Base-by-base conservation (phyloP, 2,888 invertebrate genomes). In the Andrena camellia region DNA sequence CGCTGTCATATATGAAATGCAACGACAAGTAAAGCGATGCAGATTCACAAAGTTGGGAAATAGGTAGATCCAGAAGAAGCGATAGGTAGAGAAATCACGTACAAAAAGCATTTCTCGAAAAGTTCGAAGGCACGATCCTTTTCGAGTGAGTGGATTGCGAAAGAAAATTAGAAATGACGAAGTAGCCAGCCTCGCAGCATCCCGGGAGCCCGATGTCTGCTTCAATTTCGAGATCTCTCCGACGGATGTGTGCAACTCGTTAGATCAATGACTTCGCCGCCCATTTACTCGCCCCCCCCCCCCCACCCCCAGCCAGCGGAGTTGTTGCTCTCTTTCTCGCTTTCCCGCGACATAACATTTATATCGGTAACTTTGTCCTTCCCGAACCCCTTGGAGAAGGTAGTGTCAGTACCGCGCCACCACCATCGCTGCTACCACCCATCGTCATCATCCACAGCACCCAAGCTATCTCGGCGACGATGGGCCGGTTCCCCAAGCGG, bases 401-500 rank as follows among this genome's bases (percentile, higher is more conserved):
- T 77, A 52, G 62, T 29, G 26, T 48, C 74, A 48, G 8, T 52
- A 20, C 50, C 69, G 60, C 69, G 64, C 42, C 50, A 57, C 71
- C 72, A 54, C 54, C 73, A 66, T 54, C 20, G 57, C 57, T 20
- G 72, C 83, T 77, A 82, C 84, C 84, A 83, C 74, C 78, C 88
- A 82, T 77, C 86, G 80, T 79, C 88, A 83, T 85, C 88, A 83
- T 89, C 70, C 84, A 59, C 86, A 69, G 77, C 74, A 71, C 81
- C 88, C 86, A 74, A 86, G 83, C 90, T 86, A 87, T 85, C 88
- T 85, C 84, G 87, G 89, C 87, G 90, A 90, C 88, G 91, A 91
- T 90, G 90, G 90, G 86, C 89, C 89, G 90, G 87, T 87, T 89
- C 88, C 86, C 87, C 87, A 83, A 90, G 89, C 89, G 87, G 79